Evolutionary conservation across 1,140 invertebrate genomes (phyloP), one percentile per base, ranked within the genome.

Genomic region (Drosophila pachea): DNA sequence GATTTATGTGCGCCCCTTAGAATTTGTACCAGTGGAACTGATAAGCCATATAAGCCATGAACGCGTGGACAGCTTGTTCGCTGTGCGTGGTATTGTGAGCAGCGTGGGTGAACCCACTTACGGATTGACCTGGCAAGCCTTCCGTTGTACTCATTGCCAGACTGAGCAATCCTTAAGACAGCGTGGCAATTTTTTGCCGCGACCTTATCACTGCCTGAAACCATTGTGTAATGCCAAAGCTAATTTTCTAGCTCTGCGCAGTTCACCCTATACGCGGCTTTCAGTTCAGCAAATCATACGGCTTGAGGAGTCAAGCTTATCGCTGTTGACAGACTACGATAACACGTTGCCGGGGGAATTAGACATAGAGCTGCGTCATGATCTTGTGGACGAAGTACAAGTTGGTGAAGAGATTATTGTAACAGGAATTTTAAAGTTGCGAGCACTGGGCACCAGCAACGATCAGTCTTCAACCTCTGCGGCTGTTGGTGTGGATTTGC

Each of bases 331-430:
- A 3, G 74, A 73, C 32, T 65, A 60, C 9, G 66, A 86, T 11
- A 68, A 35, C 58, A 60, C 42, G 1, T 6, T 54, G 5, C 63
- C 66, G 2, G 49, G 64, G 0, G 55, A 67, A 12, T 33, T 88
- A 36, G 97, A 98, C 89, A 94, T 97, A 88, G 96, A 97, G 90
- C 90, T 99, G 22, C 92, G 93, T 29, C 93, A 95, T 75, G 95
- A 98, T 91, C 91, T 98, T 47, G 95, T 97, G n/a, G 94, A 96
- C 75, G 91, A 91, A 12, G 97, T 96, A 79, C 92, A 94, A 67
- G 95, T 97, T 29, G 98, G 97, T 7, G 96, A 98, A 91, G 93
- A 96, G 81, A 92, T 98, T 1, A 95, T 94, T 12, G 90, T 99
- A 7, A 95, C 94, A 68, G 98, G 97, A 36, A 93, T 98, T 62